Evolutionary conservation across 2,888 invertebrate species (phyloP).

Genomic region (Chrysolina haemoptera): DNA sequence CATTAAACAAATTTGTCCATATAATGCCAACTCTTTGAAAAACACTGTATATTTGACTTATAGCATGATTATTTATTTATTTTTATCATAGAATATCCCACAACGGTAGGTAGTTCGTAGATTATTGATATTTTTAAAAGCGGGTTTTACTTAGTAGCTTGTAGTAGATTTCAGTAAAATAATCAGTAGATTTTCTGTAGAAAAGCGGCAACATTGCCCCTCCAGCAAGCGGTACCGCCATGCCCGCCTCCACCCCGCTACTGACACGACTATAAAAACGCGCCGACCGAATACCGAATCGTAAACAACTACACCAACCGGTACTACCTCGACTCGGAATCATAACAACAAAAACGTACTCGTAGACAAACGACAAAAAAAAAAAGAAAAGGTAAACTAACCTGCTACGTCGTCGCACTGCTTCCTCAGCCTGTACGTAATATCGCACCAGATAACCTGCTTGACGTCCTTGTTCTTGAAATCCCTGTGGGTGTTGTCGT

Average conservation of each 20-base stretch:
- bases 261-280: neutral
- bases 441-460: conserved; percentile 41
- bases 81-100: no score
- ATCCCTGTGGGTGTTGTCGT: conserved; percentile 46
- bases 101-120: no score
- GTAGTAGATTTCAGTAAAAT: no score
- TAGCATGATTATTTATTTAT: no score
- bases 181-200: no score
- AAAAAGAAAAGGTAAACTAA: conserved; percentile 29
- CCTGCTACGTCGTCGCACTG: conserved; percentile 46
- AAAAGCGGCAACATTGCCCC: no score
- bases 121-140: no score
- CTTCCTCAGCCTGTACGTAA: conserved; percentile 44
- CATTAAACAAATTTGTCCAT: no score
- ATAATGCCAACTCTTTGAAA: no score
- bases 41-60: no score
- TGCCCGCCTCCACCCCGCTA: neutral
- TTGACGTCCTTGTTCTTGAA: conserved; percentile 48
- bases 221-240: no score
- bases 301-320: neutral
- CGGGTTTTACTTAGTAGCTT: no score
- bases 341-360: conserved; percentile 29
- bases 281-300: neutral
- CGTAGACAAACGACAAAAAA: conserved; percentile 5
- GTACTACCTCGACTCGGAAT: neutral